These are phyloP conservation scores for Enteromius argenteus DNA, from an alignment of 2,797 vertebrate species.

Conservation along the genomic window DNA sequence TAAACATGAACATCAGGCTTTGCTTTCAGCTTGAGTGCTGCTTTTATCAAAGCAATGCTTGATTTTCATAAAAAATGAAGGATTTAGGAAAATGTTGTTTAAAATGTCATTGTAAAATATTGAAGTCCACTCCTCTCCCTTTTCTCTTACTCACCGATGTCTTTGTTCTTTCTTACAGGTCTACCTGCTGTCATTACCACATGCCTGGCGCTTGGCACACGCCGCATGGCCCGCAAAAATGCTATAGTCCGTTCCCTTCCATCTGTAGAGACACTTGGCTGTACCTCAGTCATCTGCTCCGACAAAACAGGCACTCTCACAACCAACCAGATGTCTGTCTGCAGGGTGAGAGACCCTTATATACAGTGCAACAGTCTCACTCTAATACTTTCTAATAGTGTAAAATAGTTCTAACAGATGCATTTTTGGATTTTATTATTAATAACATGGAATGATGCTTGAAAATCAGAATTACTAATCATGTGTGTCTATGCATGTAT, in stretches of 20 bases:
- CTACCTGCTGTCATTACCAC: constrained; percentile 84
- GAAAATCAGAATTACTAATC: constrained; percentile 31
- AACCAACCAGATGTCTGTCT: constrained; percentile 85
- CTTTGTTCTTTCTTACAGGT: constrained; percentile 64
- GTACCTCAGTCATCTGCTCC: constrained; percentile 83
- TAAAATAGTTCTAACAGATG: neutral
- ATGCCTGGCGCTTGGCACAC: constrained; percentile 81
- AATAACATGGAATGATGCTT: constrained; percentile 9
- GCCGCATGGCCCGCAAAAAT: constrained; percentile 83
- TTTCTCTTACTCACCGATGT: neutral
- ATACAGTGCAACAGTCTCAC: neutral
- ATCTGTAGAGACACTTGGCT: constrained; percentile 83
- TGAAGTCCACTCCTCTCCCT: neutral
- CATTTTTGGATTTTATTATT: neutral
- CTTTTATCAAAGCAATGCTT: neutral
- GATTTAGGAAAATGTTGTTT: neutral
- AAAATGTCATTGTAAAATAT: neutral
- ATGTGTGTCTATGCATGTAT: constrained; percentile 52
- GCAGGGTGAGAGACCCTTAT: constrained; percentile 72
- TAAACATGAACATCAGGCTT: neutral
- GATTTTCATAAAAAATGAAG: neutral
- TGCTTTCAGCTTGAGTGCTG: neutral
- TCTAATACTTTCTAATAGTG: neutral
- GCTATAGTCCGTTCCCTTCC: constrained; percentile 83
- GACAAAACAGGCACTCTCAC: constrained; percentile 85